Evolutionary conservation across 2,113 vertebrate species (phyloP).

Genomic region (Chaetorhynchus papuensis): DNA sequence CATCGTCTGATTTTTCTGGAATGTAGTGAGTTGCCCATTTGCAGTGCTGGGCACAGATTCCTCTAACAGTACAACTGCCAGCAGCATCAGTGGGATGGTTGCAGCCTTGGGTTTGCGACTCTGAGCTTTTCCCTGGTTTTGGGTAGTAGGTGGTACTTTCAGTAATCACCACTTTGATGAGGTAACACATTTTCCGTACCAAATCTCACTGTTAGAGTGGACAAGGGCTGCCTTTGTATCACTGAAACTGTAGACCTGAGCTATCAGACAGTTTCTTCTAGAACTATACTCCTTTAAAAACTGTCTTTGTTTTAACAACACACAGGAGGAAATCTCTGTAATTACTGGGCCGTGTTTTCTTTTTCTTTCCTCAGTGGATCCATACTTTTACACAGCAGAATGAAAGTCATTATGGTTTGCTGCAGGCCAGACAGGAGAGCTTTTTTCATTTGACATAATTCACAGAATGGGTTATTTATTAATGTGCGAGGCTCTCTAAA

Average conservation of each 20-base stretch:
- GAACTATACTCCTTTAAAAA: not conserved
- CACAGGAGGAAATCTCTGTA: not conserved
- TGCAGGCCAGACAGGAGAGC: constrained; percentile 2
- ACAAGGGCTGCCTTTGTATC: not conserved
- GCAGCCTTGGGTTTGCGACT: not conserved
- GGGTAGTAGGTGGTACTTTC: not conserved
- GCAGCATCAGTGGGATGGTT: not conserved
- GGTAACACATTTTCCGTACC: not conserved
- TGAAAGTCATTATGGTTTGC: constrained; percentile 10
- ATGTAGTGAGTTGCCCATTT: accelerated
- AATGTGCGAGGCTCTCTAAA: constrained; percentile 37
- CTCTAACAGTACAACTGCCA: accelerated
- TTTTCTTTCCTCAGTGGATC: constrained; percentile 5
- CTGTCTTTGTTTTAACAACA: not conserved
- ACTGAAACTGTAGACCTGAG: not conserved
- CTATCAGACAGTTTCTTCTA: not conserved
- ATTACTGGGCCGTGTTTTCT: constrained; percentile 10
- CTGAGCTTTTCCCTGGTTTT: not conserved
- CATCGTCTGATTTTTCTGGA: not conserved
- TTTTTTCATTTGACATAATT: constrained; percentile 33
- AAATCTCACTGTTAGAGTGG: not conserved
- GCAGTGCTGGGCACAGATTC: not conserved
- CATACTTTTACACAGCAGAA: not conserved
- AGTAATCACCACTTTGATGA: not conserved
- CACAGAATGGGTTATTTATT: constrained; percentile 51